Evolutionary conservation across 2,888 invertebrate genomes (phyloP).

Genomic region (Gymnocheta viridis): DNA sequence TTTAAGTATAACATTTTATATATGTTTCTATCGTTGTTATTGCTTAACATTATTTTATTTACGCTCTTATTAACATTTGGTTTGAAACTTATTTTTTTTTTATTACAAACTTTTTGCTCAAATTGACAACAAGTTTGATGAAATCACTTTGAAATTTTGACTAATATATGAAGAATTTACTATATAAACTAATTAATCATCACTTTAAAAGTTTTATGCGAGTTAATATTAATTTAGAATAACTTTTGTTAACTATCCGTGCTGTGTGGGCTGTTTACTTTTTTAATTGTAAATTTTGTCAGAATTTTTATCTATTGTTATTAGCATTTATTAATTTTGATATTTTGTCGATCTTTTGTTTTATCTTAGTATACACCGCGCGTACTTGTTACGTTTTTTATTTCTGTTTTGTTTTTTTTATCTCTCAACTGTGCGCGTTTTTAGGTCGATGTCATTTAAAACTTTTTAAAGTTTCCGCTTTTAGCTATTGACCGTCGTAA

Average conservation of each 20-base stretch:
- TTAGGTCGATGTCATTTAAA: constrained; percentile 49
- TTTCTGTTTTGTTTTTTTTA: constrained; percentile 26
- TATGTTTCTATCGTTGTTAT: constrained; percentile 47
- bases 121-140: constrained; percentile 12
- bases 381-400: constrained; percentile 14
- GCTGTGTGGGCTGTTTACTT: constrained; percentile 52
- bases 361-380: neutral
- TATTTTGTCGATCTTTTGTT: constrained; percentile 26
- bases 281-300: constrained; percentile 1
- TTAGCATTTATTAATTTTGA: neutral
- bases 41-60: constrained; percentile 52
- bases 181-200: constrained; percentile 40
- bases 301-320: neutral
- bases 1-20: constrained; percentile 55
- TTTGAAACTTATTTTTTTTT: constrained; percentile 30
- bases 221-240: neutral
- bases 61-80: constrained; percentile 67
- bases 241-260: neutral
- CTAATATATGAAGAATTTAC: constrained; percentile 9
- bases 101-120: constrained; percentile 17
- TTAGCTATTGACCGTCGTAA: constrained; percentile 48
- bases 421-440: constrained; percentile 59
- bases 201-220: neutral
- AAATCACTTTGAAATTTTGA: constrained; percentile 37
- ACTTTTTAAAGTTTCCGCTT: constrained; percentile 45